Base-by-base conservation (phyloP, 2,888 invertebrate species). In the Dendrolimus houi region DNA sequence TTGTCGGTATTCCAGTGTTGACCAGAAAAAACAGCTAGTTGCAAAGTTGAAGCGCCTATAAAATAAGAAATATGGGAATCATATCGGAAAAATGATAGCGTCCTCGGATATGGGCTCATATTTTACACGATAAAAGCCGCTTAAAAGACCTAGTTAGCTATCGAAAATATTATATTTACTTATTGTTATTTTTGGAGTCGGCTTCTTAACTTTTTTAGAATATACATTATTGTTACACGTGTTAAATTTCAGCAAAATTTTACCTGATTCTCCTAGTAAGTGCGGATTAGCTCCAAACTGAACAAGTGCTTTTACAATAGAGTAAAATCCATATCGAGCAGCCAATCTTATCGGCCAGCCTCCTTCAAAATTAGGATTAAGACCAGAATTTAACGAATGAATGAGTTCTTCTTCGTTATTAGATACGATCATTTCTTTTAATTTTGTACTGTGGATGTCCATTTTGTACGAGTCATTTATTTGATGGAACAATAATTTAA, bases 311-410 rank as follows among this genome's bases (percentile, higher is more conserved):
- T 79, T 82, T 8, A 87, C 89, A 59, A 86, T 75, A 12, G 64
- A 64, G 60, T 69, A 74, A 57, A 71, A 74, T 17, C 89, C 90
- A 60, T 79, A 72, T 14, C 89, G 77, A 58, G 90, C 88, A 53
- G 89, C 88, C 60, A 86, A 63, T 64, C 89, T 72, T 14, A 90
- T 77, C n/a, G 85, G 83, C 88, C 87, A 90, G 54, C 89, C 90
- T 29, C 83, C 79, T 70, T 79, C 83, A 59, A 74, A 76, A 65
- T 90, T 87, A 52, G 88, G 85, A 62, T 89, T 83, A 59, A 87
- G 72, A 17, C 88, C 87, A 53, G 68, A 67, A 54, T 69, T 77
- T 57, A 90, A 69, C 55, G 81, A 69, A 57, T 81, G 74, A 13
- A 64, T 64, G 55, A 87, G 66, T 60, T 81, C 81, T 40, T 65